Percentiles rank a stretch among this genome's conserved stretches.
Evolutionary conservation across 2,113 vertebrate genomes (phyloP).

Genomic region (Acinonyx jubatus): DNA sequence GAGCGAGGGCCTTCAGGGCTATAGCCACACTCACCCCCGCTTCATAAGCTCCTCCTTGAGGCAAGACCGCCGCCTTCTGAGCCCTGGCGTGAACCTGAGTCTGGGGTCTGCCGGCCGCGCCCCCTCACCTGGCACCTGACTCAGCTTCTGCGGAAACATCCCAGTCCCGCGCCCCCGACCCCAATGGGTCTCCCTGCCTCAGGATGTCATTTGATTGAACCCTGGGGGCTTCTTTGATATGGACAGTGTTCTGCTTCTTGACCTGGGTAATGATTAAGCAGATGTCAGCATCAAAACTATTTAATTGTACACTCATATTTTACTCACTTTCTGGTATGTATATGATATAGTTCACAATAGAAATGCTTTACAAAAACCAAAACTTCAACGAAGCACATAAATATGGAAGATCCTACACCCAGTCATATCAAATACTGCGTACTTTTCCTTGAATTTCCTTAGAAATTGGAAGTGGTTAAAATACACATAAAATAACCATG

Average conservation of each 20-base stretch:
- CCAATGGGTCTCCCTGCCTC: rapidly evolving
- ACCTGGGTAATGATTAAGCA: background rate
- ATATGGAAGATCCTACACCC: background rate
- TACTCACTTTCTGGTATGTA: background rate
- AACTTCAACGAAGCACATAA: background rate
- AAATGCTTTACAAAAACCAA: background rate
- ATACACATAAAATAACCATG: background rate
- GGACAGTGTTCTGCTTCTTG: background rate
- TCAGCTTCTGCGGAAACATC: rapidly evolving
- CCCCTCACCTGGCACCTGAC: background rate
- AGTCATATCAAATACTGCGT: background rate
- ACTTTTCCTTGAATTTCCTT: background rate
- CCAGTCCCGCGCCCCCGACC: rapidly evolving
- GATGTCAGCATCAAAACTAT: background rate
- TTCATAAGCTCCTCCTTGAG: background rate
- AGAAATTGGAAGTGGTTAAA: background rate
- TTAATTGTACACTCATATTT: background rate
- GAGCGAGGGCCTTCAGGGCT: background rate
- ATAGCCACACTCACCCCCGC: background rate
- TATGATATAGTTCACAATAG: background rate
- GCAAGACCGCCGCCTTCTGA: background rate
- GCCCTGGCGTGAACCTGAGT: background rate
- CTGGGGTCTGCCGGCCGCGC: background rate
- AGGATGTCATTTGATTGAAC: conserved; percentile 80
- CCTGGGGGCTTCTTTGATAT: rapidly evolving